These are phyloP conservation scores for Piscicola geometra DNA, from an alignment of 2,888 invertebrate genomes.

Conservation along the genomic window DNA sequence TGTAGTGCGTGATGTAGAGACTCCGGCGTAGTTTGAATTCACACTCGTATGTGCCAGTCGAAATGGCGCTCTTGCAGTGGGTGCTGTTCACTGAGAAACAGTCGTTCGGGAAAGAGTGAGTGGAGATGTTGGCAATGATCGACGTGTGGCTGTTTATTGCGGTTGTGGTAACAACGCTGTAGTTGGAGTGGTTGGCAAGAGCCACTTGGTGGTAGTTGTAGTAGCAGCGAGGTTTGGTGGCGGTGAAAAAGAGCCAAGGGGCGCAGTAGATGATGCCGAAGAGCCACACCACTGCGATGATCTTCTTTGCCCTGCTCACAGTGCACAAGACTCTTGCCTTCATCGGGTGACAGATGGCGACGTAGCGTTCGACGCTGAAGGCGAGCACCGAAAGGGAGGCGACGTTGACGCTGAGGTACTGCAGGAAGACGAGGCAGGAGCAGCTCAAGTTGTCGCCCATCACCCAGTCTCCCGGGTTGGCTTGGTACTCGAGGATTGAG, in stretches of 20 bases:
- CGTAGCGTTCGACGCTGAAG: slow-evolving; percentile 65
- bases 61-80: too few species aligned
- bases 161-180: not conserved
- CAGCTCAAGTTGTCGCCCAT: slow-evolving; percentile 59
- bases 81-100: too few species aligned
- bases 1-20: slow-evolving; percentile 60
- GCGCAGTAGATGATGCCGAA: slow-evolving; percentile 62
- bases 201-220: not conserved
- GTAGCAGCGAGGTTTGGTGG: not conserved
- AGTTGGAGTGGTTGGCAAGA: too few species aligned
- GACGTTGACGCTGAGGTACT: slow-evolving; percentile 63
- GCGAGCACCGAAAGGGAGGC: slow-evolving; percentile 63
- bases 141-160: not conserved
- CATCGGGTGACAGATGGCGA: slow-evolving; percentile 65
- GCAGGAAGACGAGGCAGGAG: slow-evolving; percentile 60
- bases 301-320: slow-evolving; percentile 62
- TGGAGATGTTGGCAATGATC: not conserved
- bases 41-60: slow-evolving; percentile 55
- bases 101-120: too few species aligned
- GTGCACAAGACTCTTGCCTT: slow-evolving; percentile 62
- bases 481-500: slow-evolving; percentile 58
- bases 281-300: slow-evolving; percentile 61
- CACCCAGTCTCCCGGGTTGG: slow-evolving; percentile 58
- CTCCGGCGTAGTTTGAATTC: slow-evolving; percentile 54
- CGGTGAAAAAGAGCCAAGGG: slow-evolving; percentile 61